Evolutionary conservation across 2,888 invertebrate species (phyloP).

Genomic region (Hemistola chrysoprasaria): DNA sequence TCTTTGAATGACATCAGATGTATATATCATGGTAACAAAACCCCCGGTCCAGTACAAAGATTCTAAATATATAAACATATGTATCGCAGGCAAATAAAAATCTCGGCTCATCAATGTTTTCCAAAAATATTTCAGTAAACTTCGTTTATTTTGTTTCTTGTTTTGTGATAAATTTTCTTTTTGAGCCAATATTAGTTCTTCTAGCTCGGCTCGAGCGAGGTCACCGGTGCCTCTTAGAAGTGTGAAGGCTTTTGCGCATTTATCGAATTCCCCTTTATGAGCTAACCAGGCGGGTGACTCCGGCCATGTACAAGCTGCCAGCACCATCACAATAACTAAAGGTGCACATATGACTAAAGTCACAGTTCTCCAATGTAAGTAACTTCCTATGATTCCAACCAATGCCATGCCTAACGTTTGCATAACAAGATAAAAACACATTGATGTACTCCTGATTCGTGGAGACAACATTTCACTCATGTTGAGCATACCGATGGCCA

Average conservation of each 20-base stretch:
- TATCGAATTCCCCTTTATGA: slow-evolving; percentile 27
- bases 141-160: not conserved
- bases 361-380: slow-evolving; percentile 20
- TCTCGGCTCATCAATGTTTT: slow-evolving; percentile 9
- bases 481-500: slow-evolving; percentile 12
- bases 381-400: slow-evolving; percentile 8
- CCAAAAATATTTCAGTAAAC: slow-evolving; percentile 7
- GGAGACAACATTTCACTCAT: slow-evolving; percentile 25
- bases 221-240: slow-evolving; percentile 27
- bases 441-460: slow-evolving; percentile 10
- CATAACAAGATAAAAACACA: slow-evolving; percentile 3
- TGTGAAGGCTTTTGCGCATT: slow-evolving; percentile 26
- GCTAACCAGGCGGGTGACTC: slow-evolving; percentile 37
- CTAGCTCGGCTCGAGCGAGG: slow-evolving; percentile 25
- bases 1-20: slow-evolving; percentile 9
- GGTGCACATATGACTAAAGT: slow-evolving; percentile 17
- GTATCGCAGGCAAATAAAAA: slow-evolving; percentile 13
- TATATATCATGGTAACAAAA: slow-evolving; percentile 13
- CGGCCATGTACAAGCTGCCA: slow-evolving; percentile 25
- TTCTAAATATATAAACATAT: slow-evolving; percentile 13
- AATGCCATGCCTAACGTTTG: slow-evolving; percentile 15
- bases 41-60: slow-evolving; percentile 15
- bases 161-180: slow-evolving; percentile 9
- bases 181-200: slow-evolving; percentile 21
- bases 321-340: slow-evolving; percentile 3